Conservation (phyloP, 2,797 vertebrate species). For the Myotis myotis region DNA sequence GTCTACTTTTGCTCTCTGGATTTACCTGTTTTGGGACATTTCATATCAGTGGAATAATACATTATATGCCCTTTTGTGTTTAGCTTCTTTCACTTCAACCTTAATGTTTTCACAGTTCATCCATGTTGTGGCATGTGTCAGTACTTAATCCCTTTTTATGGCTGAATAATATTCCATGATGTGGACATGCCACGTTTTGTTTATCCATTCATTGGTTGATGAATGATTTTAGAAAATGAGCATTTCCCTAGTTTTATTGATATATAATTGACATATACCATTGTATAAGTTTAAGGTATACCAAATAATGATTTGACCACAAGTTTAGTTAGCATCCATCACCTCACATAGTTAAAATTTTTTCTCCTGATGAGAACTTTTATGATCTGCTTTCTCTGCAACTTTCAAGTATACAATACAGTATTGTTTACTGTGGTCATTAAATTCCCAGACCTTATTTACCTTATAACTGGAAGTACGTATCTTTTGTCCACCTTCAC, state of each 20-base stretch:
- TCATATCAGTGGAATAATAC: neutral
- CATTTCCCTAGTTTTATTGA: neutral
- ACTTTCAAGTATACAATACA: neutral
- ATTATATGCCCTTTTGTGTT: neutral
- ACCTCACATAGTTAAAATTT: neutral
- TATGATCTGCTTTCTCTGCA: neutral
- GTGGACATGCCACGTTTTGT: neutral
- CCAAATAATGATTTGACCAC: neutral
- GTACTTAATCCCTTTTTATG: neutral
- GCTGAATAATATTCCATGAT: neutral
- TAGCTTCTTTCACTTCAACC: neutral
- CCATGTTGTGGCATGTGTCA: neutral
- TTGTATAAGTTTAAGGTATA: neutral
- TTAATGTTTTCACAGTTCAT: conserved; percentile 18
- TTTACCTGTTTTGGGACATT: neutral
- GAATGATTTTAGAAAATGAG: conserved; percentile 29
- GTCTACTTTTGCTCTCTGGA: neutral
- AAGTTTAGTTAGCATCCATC: neutral
- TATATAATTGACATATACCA: neutral
- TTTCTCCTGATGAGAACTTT: neutral
- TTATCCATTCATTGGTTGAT: neutral
- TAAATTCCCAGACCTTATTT: neutral
- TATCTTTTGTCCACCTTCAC: neutral
- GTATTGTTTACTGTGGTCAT: neutral
- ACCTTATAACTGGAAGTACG: neutral